Conservation (phyloP, 2,797 vertebrate genomes). For the Enteromius thamalakanensis region DNA sequence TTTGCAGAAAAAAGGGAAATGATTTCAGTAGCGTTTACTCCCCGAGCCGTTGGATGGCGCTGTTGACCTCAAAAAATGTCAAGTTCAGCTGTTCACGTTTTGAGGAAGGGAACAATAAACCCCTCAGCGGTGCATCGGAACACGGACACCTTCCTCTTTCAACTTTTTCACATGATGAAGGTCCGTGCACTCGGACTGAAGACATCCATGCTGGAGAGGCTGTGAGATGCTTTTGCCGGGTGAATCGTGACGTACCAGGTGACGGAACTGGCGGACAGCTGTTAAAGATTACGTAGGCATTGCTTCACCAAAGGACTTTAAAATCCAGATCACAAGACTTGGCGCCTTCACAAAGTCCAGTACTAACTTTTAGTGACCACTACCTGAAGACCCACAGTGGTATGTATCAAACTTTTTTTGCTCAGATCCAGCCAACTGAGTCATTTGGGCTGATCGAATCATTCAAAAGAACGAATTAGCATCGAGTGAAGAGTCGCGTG, state of each 20-base stretch:
- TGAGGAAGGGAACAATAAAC: slow-evolving; percentile 10
- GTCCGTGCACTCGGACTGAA: not conserved
- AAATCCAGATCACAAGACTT: slow-evolving; percentile 55
- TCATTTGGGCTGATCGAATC: not conserved
- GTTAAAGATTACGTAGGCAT: slow-evolving; percentile 25
- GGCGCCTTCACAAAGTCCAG: not conserved
- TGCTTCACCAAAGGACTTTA: slow-evolving; percentile 29
- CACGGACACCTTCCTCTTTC: not conserved
- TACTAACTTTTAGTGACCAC: not conserved
- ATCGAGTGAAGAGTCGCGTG: not conserved
- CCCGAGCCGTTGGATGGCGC: slow-evolving; percentile 44
- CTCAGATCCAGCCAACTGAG: not conserved
- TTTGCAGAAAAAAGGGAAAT: not conserved
- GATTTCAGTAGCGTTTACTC: not conserved
- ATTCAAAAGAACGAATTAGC: not conserved
- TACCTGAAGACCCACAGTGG: not conserved
- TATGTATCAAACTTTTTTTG: not conserved
- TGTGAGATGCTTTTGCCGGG: not conserved
- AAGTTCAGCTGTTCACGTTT: not conserved
- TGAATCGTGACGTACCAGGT: slow-evolving; percentile 10
- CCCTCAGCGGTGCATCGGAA: not conserved
- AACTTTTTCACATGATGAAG: not conserved
- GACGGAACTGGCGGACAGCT: slow-evolving; percentile 28
- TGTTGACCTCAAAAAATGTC: slow-evolving; percentile 12
- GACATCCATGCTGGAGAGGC: not conserved